These are phyloP conservation scores for Corythoichthys intestinalis DNA, from an alignment of 2,113 vertebrate genomes.

Conservation along the genomic window DNA sequence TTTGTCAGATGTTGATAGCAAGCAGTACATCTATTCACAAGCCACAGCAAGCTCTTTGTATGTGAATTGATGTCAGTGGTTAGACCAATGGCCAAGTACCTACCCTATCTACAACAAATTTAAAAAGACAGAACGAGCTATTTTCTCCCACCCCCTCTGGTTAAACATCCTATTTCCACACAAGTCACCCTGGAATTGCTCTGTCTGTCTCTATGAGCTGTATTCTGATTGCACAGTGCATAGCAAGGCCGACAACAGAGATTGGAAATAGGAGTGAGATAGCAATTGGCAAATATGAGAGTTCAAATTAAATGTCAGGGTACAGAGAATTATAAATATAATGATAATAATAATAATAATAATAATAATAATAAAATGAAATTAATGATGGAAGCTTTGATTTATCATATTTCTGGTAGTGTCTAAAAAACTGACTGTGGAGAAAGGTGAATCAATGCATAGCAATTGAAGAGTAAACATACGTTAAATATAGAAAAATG, in stretches of 20 bases:
- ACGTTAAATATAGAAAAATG: background rate
- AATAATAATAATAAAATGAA: background rate
- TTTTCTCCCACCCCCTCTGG: constrained; percentile 53
- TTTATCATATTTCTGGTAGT: background rate
- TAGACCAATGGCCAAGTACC: constrained; percentile 37
- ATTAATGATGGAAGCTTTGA: constrained; percentile 19
- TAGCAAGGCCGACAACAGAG: constrained; percentile 7
- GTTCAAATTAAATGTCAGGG: constrained; percentile 29
- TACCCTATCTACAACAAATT: constrained; percentile 35
- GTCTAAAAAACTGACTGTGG: background rate
- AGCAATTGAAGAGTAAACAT: too few relatives aligned
- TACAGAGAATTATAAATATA: constrained; percentile 11
- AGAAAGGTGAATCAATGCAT: background rate
- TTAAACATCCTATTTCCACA: constrained; percentile 59
- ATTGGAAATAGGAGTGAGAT: constrained; percentile 5
- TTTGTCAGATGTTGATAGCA: constrained; percentile 31
- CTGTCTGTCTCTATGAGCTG: constrained; percentile 48
- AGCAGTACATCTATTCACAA: constrained; percentile 9
- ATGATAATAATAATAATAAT: too few relatives aligned
- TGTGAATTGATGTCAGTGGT: constrained; percentile 52
- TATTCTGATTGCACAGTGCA: constrained; percentile 42
- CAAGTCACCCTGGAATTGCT: constrained; percentile 45
- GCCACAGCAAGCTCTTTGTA: constrained; percentile 29
- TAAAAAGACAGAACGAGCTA: constrained; percentile 53
- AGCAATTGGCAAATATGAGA: background rate